Evolutionary conservation across 1,140 invertebrate genomes (phyloP).

Genomic region (Telenomus remus): DNA sequence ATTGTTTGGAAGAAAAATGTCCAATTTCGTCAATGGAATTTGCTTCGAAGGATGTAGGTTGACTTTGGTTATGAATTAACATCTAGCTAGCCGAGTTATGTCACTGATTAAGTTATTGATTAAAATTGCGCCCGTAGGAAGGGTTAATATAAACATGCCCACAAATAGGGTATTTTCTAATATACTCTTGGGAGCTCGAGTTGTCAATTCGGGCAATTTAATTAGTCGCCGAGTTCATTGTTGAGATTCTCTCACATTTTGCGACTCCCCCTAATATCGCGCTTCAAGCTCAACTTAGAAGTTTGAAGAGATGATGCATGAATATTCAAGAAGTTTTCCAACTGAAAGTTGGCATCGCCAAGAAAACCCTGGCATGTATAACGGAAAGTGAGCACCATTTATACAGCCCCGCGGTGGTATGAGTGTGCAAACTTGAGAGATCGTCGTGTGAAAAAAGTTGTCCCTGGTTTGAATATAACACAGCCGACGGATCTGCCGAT

Average conservation of each 20-base stretch:
- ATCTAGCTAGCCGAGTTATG: too few species aligned
- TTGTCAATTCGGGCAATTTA: slow-evolving; percentile 54
- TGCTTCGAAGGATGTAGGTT: too few species aligned
- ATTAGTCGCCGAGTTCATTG: slow-evolving; percentile 57
- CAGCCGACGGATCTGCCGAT: neutral
- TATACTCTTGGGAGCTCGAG: slow-evolving; percentile 37
- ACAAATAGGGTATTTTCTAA: slow-evolving; percentile 51
- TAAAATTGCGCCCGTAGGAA: slow-evolving; percentile 2
- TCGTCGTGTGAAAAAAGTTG: slow-evolving; percentile 33
- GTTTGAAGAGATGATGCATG: slow-evolving; percentile 59
- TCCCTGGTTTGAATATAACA: slow-evolving; percentile 27
- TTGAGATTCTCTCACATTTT: slow-evolving; percentile 54
- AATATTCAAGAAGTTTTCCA: slow-evolving; percentile 60
- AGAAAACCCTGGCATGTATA: slow-evolving; percentile 48
- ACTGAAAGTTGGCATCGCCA: slow-evolving; percentile 53
- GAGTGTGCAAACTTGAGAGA: slow-evolving; percentile 35
- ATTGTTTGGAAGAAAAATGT: too few species aligned
- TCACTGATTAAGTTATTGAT: too few species aligned
- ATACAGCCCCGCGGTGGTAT: slow-evolving; percentile 21
- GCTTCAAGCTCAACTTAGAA: slow-evolving; percentile 55
- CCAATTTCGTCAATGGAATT: too few species aligned
- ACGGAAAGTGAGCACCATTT: slow-evolving; percentile 43
- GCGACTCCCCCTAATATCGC: slow-evolving; percentile 49
- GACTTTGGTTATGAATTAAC: too few species aligned
- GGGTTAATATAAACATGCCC: slow-evolving; percentile 31